Evolutionary conservation across 1,140 invertebrate genomes (phyloP).

Genomic region (Phymastichus coffea): DNA sequence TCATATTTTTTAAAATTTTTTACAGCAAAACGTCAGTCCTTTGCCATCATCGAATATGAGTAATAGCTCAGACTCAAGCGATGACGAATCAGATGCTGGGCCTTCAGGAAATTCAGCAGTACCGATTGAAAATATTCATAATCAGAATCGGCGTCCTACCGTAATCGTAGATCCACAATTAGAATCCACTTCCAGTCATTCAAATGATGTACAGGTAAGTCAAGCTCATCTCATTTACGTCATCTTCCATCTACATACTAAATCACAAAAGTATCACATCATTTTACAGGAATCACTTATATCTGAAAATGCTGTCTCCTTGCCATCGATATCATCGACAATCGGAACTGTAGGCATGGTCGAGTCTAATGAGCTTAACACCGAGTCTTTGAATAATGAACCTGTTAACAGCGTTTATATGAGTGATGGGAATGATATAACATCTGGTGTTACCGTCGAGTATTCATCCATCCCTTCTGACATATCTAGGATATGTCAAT

Average conservation of each 20-base stretch:
- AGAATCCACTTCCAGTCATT: constrained; percentile 7
- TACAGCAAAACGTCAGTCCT: constrained; percentile 33
- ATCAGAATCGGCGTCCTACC: too few species aligned
- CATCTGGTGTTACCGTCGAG: too few species aligned
- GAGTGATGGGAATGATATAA: too few species aligned
- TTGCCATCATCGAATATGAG: constrained; percentile 45
- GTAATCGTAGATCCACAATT: too few species aligned
- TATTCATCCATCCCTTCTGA: too few species aligned
- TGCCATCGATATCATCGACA: background rate
- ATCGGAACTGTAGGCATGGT: background rate
- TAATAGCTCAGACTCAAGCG: constrained; percentile 43
- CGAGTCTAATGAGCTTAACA: too few species aligned
- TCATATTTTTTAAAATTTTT: background rate
- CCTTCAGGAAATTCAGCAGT: constrained; percentile 30
- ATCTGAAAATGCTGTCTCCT: background rate
- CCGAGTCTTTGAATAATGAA: too few species aligned
- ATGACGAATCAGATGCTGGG: constrained; percentile 47
- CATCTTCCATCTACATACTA: too few species aligned
- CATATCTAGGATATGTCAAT: too few species aligned
- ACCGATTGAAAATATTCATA: constrained; percentile 14
- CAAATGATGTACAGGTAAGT: background rate
- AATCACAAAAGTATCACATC: background rate
- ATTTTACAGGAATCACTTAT: background rate
- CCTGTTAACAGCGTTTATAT: too few species aligned
- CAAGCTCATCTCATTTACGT: too few species aligned